Evolutionary conservation across 92 coral and sea anemone genomes (phyloP).

Genomic region (Paragorgia papillata): DNA sequence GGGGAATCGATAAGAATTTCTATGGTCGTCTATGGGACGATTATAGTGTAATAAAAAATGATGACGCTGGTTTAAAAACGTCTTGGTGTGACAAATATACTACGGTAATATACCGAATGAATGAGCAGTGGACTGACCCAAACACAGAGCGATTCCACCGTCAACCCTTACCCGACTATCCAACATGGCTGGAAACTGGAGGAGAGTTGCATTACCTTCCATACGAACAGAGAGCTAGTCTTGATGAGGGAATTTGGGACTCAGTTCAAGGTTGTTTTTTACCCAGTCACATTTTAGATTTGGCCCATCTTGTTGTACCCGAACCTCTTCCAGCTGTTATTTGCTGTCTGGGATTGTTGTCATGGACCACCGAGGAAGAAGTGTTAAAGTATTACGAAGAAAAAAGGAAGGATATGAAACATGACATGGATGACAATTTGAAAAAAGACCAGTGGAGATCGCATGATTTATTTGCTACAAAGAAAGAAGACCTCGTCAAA

Average conservation of each 20-base stretch:
- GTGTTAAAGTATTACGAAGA: no score
- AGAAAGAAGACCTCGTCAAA: conserved; percentile 11
- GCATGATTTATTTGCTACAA: background rate
- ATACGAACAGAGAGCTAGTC: conserved; percentile 41
- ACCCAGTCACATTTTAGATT: conserved; percentile 36
- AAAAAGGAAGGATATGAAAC: no score
- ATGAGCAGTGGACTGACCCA: conserved; percentile 16
- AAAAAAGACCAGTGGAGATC: conserved; percentile 18
- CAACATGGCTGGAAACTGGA: conserved; percentile 41
- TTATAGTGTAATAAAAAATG: conserved; percentile 36
- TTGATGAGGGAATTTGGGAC: conserved; percentile 47
- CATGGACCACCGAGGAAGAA: conserved; percentile 44
- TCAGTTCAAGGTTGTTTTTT: conserved; percentile 35
- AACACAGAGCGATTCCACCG: conserved; percentile 19
- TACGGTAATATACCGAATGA: conserved; percentile 24
- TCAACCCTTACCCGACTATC: conserved; percentile 52
- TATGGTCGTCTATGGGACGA: conserved; percentile 40
- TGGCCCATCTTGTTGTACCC: conserved; percentile 42
- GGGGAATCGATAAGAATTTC: conserved; percentile 49
- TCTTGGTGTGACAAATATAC: conserved; percentile 57
- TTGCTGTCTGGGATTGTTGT: conserved; percentile 30
- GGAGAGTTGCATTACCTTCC: conserved; percentile 51
- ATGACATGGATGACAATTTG: conserved; percentile 1
- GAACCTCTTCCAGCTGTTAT: conserved; percentile 28
- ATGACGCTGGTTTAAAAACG: conserved; percentile 10